These are phyloP conservation scores for Oryctes rhinoceros DNA, from an alignment of 1,140 invertebrate genomes.

Conservation along the genomic window DNA sequence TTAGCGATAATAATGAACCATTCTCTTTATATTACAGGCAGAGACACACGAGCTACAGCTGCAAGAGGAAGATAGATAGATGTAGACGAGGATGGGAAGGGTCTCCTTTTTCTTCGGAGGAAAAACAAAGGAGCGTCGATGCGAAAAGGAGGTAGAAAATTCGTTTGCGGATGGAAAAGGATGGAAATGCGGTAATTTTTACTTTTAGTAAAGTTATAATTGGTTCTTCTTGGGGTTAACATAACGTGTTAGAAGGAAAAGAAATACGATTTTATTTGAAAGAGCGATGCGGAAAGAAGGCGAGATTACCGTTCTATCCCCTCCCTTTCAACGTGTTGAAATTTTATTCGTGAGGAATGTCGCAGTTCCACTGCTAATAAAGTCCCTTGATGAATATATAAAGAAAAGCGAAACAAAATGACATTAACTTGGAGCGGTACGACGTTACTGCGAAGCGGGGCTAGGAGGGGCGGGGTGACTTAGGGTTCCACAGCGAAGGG, in stretches of 20 bases:
- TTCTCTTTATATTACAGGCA: background rate
- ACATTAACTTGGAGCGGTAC: slow-evolving; percentile 49
- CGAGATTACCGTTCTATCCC: background rate
- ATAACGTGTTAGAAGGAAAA: no score
- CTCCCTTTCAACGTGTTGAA: slow-evolving; percentile 1
- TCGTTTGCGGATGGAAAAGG: no score
- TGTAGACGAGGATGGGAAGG: background rate
- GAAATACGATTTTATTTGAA: background rate
- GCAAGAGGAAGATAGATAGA: no score
- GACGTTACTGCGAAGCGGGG: no score
- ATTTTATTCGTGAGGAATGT: slow-evolving; percentile 35
- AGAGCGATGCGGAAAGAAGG: background rate
- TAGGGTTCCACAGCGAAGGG: background rate
- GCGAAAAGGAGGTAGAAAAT: background rate
- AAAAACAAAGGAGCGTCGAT: slow-evolving; percentile 21
- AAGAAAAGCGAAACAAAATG: slow-evolving; percentile 57
- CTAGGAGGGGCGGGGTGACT: slow-evolving; percentile 3
- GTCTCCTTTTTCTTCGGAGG: background rate
- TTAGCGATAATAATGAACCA: slow-evolving; percentile 52
- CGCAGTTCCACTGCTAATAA: slow-evolving; percentile 48
- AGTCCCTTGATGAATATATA: slow-evolving; percentile 58
- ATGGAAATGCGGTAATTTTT: no score
- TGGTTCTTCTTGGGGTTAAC: no score
- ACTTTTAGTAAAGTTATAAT: no score
- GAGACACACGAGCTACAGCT: background rate